phyloP scores from a whole-genome alignment of 2,113 vertebrate genomes.

The Engystomops pustulosus region DNA sequence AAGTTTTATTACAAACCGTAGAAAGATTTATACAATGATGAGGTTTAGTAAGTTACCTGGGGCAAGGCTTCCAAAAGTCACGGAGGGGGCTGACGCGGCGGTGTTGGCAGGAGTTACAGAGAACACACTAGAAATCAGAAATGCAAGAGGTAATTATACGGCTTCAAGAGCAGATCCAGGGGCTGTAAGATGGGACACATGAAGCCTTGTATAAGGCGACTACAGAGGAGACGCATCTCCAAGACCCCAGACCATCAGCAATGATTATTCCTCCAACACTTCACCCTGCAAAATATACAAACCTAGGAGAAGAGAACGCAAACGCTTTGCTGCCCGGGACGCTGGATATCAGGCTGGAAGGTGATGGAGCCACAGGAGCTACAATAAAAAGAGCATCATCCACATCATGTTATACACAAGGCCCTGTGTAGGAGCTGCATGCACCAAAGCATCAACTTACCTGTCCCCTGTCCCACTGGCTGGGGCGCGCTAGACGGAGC shows the following conservation, averaged over 20 bases:
- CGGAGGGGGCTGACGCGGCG: neutral
- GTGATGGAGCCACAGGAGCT: slow-evolving; percentile 61
- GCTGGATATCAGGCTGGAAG: slow-evolving; percentile 60
- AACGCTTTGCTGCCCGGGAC: slow-evolving; percentile 78
- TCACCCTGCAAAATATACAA: neutral
- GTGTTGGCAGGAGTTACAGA: neutral
- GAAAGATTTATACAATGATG: too few relatives aligned
- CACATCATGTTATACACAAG: too few relatives aligned
- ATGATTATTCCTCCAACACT: too few relatives aligned
- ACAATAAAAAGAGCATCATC: neutral
- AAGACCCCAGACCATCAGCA: too few relatives aligned
- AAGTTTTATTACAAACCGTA: too few relatives aligned
- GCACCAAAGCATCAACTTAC: slow-evolving; percentile 61
- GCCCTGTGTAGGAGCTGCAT: too few relatives aligned
- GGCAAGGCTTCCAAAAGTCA: neutral
- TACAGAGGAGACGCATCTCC: too few relatives aligned
- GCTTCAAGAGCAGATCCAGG: too few relatives aligned
- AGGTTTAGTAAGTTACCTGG: slow-evolving; percentile 44
- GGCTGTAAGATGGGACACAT: too few relatives aligned
- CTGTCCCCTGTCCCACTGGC: slow-evolving; percentile 65
- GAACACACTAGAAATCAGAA: slow-evolving; percentile 2
- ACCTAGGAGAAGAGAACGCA: slow-evolving; percentile 78
- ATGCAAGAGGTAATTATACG: neutral
- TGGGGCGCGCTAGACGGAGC: slow-evolving; percentile 56
- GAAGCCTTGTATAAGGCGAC: too few relatives aligned